Conservation (phyloP, 2,113 vertebrate species). For the Phyllopteryx taeniolatus region DNA sequence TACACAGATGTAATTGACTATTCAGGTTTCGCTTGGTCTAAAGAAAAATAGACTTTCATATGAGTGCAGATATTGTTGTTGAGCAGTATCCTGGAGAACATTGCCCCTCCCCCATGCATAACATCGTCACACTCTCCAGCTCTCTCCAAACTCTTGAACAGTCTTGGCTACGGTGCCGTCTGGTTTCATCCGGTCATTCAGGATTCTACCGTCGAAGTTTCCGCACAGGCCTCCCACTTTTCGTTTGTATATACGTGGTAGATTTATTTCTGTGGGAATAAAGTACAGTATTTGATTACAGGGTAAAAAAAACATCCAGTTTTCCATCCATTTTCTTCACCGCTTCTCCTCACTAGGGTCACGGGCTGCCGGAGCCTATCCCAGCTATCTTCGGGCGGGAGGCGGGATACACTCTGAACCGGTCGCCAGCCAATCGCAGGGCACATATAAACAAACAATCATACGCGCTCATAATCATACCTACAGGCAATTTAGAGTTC, state of each 20-base stretch:
- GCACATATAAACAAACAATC: no score
- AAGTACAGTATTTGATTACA: neutral
- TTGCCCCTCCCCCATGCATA: neutral
- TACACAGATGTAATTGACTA: neutral
- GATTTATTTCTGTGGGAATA: slow-evolving; percentile 68
- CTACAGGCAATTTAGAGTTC: no score
- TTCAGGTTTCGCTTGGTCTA: neutral
- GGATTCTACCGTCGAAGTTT: slow-evolving; percentile 71
- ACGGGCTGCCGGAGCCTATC: no score
- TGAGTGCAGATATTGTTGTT: neutral
- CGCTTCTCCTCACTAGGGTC: no score
- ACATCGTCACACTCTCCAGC: slow-evolving; percentile 72
- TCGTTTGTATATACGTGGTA: slow-evolving; percentile 69
- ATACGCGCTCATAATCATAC: no score
- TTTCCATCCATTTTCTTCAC: no score
- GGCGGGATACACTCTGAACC: no score
- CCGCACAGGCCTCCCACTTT: slow-evolving; percentile 80
- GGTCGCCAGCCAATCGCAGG: no score
- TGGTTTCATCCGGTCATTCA: slow-evolving; percentile 75
- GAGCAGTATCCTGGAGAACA: neutral
- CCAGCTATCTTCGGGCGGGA: no score
- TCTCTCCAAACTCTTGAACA: slow-evolving; percentile 73
- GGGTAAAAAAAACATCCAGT: neutral
- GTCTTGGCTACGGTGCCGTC: slow-evolving; percentile 62
- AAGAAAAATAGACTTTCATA: neutral